Evolutionary conservation across 1,140 invertebrate genomes (phyloP).

Genomic region (Hydropsyche tenuis): DNA sequence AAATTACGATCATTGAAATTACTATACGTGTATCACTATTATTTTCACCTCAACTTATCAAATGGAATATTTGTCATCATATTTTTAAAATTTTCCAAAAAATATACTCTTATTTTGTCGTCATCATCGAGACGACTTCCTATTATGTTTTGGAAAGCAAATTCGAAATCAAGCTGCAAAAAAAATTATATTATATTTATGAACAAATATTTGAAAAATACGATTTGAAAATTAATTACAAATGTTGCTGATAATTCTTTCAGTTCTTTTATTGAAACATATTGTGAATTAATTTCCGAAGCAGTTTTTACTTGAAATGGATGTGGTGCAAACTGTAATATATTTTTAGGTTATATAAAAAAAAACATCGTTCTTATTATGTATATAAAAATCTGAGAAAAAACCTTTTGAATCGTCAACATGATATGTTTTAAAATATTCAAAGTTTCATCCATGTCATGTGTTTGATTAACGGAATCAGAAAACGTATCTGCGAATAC

Average conservation of each 20-base stretch:
- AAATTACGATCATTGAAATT: no score
- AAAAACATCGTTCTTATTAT: background rate
- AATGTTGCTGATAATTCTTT: background rate
- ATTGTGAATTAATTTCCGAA: background rate
- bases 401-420: background rate
- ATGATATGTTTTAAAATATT: background rate
- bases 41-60: background rate
- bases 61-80: background rate
- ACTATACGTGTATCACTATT: no score
- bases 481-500: background rate
- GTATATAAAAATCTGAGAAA: background rate
- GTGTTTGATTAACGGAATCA: background rate
- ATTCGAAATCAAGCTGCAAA: constrained; percentile 1
- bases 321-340: background rate
- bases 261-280: background rate
- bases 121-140: background rate
- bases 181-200: no score
- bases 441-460: background rate
- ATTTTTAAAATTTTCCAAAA: background rate
- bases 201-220: no score
- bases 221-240: background rate
- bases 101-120: background rate
- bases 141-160: background rate
- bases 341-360: no score
- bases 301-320: background rate